Evolutionary conservation across 64 coral and sea anemone species (phyloP).

Genomic region (Hydrozoanthus tunicans): DNA sequence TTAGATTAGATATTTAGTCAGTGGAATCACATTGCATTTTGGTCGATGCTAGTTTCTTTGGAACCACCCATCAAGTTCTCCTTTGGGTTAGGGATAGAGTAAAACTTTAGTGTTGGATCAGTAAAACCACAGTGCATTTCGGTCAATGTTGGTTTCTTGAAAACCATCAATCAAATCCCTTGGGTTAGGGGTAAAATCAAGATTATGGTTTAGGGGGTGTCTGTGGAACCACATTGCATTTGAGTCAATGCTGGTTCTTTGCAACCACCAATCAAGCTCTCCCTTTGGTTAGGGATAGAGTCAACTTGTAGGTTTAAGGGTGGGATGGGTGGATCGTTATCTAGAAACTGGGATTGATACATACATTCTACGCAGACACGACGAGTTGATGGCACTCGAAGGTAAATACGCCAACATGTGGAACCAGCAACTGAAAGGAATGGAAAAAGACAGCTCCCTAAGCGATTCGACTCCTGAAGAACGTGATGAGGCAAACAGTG

Average conservation of each 20-base stretch:
- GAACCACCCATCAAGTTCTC: background rate
- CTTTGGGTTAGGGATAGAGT: background rate
- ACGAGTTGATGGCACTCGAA: slow-evolving; percentile 29
- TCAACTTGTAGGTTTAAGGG: no score
- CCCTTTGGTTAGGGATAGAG: no score
- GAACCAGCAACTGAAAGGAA: slow-evolving; percentile 56
- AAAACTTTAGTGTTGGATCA: no score
- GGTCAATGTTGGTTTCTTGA: background rate
- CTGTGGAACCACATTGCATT: background rate
- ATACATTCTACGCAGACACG: slow-evolving; percentile 19
- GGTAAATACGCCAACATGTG: slow-evolving; percentile 45
- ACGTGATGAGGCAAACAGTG: background rate
- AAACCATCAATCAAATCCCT: background rate
- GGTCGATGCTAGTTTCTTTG: background rate
- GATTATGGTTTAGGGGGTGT: no score
- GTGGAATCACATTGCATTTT: background rate
- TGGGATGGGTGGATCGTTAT: no score
- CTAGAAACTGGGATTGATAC: no score
- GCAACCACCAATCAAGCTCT: no score
- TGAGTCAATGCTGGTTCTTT: background rate
- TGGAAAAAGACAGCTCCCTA: background rate
- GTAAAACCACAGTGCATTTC: background rate
- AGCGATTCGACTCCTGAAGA: slow-evolving; percentile 4
- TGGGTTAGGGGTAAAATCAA: background rate
- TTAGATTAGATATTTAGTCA: background rate